Evolutionary conservation across 2,888 invertebrate species (phyloP).

Genomic region (Cryptocheilus praepositus): DNA sequence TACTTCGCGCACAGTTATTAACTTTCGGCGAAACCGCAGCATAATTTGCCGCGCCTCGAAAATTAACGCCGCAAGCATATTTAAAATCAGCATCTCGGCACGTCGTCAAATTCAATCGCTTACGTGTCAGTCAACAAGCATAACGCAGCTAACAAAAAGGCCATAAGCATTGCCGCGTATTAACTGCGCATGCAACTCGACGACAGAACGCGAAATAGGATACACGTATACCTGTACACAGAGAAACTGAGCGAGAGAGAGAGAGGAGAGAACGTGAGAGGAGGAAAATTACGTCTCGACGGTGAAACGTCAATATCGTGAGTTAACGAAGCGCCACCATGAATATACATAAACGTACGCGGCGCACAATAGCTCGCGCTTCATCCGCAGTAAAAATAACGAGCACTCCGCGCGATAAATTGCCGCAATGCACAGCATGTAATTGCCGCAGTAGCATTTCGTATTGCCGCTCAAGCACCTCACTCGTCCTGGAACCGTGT

Average conservation of each 20-base stretch:
- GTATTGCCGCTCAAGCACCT: constrained; percentile 27
- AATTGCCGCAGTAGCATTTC: constrained; percentile 34
- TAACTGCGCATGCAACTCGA: neutral
- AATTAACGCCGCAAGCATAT: neutral
- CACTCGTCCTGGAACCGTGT: neutral
- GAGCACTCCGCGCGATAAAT: constrained; percentile 34
- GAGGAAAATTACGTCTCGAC: constrained; percentile 8
- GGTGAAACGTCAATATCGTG: constrained; percentile 24
- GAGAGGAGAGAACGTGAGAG: no score
- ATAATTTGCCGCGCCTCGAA: no score
- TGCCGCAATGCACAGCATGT: constrained; percentile 29
- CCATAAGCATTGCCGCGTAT: neutral
- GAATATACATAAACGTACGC: constrained; percentile 38
- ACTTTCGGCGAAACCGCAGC: no score
- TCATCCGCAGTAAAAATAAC: constrained; percentile 40
- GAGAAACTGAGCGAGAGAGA: neutral
- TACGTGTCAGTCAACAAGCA: constrained; percentile 7
- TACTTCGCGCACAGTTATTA: no score
- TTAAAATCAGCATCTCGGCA: neutral
- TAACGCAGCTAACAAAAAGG: neutral
- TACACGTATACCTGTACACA: no score
- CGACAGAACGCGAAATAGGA: neutral
- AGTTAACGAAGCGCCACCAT: constrained; percentile 31
- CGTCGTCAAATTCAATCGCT: neutral
- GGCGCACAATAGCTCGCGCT: constrained; percentile 21